These are phyloP conservation scores for Mustela nigripes DNA, from an alignment of 2,113 vertebrate species.

Conservation along the genomic window DNA sequence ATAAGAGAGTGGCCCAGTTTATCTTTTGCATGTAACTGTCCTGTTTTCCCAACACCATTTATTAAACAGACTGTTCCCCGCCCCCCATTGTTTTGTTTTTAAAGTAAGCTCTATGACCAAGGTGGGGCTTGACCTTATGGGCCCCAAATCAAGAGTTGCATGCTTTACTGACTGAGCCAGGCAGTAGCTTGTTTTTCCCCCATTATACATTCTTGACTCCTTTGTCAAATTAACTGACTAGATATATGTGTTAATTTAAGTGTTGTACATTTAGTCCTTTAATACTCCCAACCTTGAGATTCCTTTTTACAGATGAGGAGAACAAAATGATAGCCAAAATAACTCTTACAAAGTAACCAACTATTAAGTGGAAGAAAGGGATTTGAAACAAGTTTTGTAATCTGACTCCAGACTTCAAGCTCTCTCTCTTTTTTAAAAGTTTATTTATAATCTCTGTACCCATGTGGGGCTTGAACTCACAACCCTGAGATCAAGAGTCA, in stretches of 20 bases:
- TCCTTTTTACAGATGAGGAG: conserved; percentile 25
- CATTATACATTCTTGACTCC: neutral
- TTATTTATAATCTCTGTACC: too few species aligned
- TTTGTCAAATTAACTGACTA: neutral
- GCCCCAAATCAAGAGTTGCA: neutral
- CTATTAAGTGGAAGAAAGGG: conserved; percentile 9
- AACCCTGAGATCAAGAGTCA: too few species aligned
- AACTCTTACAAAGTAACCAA: neutral
- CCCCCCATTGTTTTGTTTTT: neutral
- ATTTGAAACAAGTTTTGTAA: conserved; percentile 18
- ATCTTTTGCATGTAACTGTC: neutral
- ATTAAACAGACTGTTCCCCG: neutral
- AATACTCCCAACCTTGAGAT: neutral
- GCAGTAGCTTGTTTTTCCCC: neutral
- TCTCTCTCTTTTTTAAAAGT: neutral
- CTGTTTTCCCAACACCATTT: neutral
- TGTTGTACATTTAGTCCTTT: neutral
- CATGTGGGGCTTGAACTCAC: too few species aligned
- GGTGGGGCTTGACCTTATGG: neutral
- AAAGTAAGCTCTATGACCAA: neutral
- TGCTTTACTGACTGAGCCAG: neutral
- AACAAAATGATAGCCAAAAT: neutral
- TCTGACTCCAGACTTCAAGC: neutral
- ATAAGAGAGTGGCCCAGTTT: neutral
- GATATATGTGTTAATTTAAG: neutral